Evolutionary conservation across 2,113 vertebrate genomes (phyloP), one percentile per base, ranked within the genome.

Genomic region (Antigone vipio): DNA sequence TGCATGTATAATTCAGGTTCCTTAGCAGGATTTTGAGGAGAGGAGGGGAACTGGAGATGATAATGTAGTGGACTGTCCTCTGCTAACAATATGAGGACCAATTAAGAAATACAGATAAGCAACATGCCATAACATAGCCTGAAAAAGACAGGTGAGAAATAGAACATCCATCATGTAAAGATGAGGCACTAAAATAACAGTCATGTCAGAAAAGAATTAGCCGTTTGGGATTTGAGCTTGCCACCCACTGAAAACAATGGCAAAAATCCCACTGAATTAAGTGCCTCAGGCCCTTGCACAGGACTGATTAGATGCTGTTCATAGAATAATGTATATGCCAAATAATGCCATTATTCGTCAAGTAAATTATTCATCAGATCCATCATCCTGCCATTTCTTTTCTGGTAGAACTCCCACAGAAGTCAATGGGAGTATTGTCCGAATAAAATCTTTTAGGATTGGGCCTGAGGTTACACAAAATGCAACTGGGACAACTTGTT

Each of bases 351-450:
- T 72, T 92, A 74, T 90, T 97, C 3, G 49, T 83, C 93, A 88
- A 92, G 40, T 88, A 68, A 95, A 95, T 95, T 88, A 93, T 88
- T 95, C 7, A 3, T 72, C 68, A 85, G 91, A 85, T 91, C 75
- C 59, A 89, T 95, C 93, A 95, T 86, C 58, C 73, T 84, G 50
- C 78, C 45, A 14, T 62, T 80, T 79, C 34, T 94, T 67, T 77
- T 44, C 85, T 97, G 93, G 88, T 82, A 94, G 45, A 90, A 38
- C 45, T 96, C 78, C 81, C 56, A 23, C 12, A 62, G 67, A 91
- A 86, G 74, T 92, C 88, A 94, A 59, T 30, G 9, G 40, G 53
- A 72, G 27, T 40, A 92, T 59, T 96, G 75, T 93, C 76, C 85
- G 85, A 85, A 88, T 29, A 47, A 75, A 56, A 30, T 21, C 35